Evolutionary conservation across 2,888 invertebrate genomes (phyloP).

Genomic region (Crepidodera aurea): DNA sequence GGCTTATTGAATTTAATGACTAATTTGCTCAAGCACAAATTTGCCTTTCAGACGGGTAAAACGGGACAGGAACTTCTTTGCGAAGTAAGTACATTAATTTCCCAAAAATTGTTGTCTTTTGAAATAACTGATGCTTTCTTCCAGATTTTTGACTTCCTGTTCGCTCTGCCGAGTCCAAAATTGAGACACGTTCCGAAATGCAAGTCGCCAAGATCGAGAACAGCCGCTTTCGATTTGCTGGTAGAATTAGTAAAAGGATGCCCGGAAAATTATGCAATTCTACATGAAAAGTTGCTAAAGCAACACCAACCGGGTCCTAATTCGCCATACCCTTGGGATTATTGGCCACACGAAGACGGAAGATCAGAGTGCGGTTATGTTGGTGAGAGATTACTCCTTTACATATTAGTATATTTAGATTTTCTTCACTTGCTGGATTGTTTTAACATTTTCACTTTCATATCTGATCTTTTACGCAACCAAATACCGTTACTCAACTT

Average conservation of each 20-base stretch:
- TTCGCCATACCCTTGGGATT: conserved; percentile 94
- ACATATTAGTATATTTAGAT: too few relatives aligned
- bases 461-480: too few relatives aligned
- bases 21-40: conserved; percentile 88
- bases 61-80: conserved; percentile 75
- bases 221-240: conserved; percentile 89
- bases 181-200: conserved; percentile 90
- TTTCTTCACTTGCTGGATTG: too few relatives aligned
- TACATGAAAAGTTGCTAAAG: conserved; percentile 82
- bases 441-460: too few relatives aligned
- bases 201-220: conserved; percentile 88
- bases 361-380: conserved; percentile 94
- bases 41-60: conserved; percentile 83
- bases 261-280: conserved; percentile 83
- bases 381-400: conserved; percentile 26
- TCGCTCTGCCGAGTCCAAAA: conserved; percentile 87
- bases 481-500: too few relatives aligned
- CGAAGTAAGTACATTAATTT: conserved; percentile 53
- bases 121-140: too few relatives aligned
- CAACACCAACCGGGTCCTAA: conserved; percentile 88
- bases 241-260: conserved; percentile 88
- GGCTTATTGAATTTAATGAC: conserved; percentile 86
- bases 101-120: too few relatives aligned
- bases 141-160: conserved; percentile 78
- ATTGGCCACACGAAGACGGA: conserved; percentile 97